These are phyloP conservation scores for Columbina picui DNA, from an alignment of 2,113 vertebrate genomes.

Conservation along the genomic window DNA sequence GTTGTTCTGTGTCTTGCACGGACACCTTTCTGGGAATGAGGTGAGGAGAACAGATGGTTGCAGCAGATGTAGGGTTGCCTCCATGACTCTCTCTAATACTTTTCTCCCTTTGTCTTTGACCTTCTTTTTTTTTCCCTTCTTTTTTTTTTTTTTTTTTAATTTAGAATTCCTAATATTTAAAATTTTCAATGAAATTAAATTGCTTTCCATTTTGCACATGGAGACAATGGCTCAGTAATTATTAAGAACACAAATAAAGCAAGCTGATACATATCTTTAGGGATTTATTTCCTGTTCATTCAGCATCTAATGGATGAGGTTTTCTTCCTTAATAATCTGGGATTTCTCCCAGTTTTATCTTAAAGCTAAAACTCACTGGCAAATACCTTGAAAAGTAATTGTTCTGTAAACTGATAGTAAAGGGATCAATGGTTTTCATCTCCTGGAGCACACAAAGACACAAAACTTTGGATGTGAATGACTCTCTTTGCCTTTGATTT, in stretches of 20 bases:
- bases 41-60: not conserved
- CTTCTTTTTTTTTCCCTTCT: rapidly evolving
- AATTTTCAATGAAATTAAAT: not conserved
- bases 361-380: not conserved
- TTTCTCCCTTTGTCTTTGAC: not conserved
- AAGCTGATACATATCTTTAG: not conserved
- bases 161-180: not conserved
- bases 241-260: not conserved
- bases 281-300: not conserved
- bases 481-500: not conserved
- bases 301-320: not conserved
- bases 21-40: not conserved
- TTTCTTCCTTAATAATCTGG: not conserved
- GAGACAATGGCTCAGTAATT: not conserved
- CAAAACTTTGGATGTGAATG: not conserved
- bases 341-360: not conserved
- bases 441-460: not conserved
- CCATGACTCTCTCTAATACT: not conserved
- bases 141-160: no score
- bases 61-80: not conserved
- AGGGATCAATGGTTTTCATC: not conserved
- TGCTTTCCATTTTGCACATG: not conserved
- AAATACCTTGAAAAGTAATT: not conserved
- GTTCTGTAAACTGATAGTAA: not conserved
- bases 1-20: not conserved